Evolutionary conservation across 1,140 invertebrate genomes (phyloP), one percentile per base, ranked within the genome.

Genomic region (Pseudomyrmex dendroicus): DNA sequence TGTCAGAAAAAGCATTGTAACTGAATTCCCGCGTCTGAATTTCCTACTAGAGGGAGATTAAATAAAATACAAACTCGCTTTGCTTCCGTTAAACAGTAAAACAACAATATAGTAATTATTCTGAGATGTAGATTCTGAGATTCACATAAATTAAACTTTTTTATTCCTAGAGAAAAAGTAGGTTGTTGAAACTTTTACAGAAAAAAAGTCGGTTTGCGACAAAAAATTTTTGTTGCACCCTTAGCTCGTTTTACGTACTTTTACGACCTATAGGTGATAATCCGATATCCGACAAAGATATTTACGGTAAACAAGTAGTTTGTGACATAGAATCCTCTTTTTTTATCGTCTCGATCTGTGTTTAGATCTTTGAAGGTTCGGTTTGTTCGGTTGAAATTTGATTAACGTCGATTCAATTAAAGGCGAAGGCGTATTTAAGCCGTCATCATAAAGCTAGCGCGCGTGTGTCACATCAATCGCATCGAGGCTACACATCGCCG

Each of bases 381-480:
- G 52, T 56, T 22, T n/a, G 44, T 57, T 35, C 35, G 5, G 4
- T 35, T 10, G 17, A 78, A 70, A 78, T 70, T 59, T 70, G 67
- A 70, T 70, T 78, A 70, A 78, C 54, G 56, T 35, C 56, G 54
- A 80, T 80, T 61, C 66, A 62, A 80, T 80, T 80, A 80, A 80
- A 80, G 64, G 64, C 66, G 76, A 72, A 72, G 54, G 54, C 66
- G 44, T 80, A 80, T 80, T 80, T 80, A 80, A 80, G 56, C 76
- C 44, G 56, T 80, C 76, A 72, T 80, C 76, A 72, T 72, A 68
- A 80, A 80, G 76, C 54, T 35, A 70, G 35, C 35, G 66, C 76
- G 66, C 68, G 67, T 80, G 76, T 72, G 76, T 80, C 48, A 72
- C 72, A 82, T 82, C 76, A 86, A 86, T 74, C 63, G 57, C 57